Evolutionary conservation across 2,797 vertebrate genomes (phyloP).

Genomic region (Crenuchus spilurus): DNA sequence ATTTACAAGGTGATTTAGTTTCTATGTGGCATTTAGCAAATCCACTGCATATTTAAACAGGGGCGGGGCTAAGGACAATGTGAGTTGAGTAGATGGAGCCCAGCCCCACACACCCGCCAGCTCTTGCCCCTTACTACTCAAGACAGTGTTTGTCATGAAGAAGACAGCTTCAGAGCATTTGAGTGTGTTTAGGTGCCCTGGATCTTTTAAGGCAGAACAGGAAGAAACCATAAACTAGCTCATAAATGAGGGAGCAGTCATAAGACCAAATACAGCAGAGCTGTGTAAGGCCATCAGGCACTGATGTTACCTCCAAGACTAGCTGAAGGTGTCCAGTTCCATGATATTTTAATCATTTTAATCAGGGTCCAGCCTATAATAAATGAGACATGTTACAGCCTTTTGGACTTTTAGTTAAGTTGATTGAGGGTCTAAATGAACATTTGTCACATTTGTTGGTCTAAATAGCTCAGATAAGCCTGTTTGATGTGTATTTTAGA

Average conservation of each 20-base stretch:
- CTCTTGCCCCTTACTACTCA: neutral
- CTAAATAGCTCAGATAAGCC: no score
- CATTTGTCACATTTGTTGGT: no score
- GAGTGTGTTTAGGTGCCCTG: neutral
- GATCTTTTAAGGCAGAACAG: neutral
- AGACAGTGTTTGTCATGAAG: neutral
- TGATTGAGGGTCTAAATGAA: no score
- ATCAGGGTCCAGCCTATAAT: no score
- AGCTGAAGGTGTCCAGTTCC: no score
- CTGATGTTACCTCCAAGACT: no score
- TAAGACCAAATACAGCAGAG: neutral
- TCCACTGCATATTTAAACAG: slow-evolving; percentile 24
- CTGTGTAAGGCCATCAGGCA: no score
- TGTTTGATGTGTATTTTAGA: no score
- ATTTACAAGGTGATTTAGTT: slow-evolving; percentile 27
- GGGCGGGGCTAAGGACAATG: neutral
- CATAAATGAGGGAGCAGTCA: neutral
- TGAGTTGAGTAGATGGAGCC: neutral
- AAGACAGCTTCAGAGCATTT: neutral
- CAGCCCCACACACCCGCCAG: slow-evolving; percentile 9
- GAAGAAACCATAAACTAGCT: neutral
- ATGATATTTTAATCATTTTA: no score
- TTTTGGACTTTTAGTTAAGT: no score
- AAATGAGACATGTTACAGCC: no score
- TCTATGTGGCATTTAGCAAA: slow-evolving; percentile 27